Conservation (phyloP, 2,797 vertebrate species). For the Sebastes vulpes region DNA sequence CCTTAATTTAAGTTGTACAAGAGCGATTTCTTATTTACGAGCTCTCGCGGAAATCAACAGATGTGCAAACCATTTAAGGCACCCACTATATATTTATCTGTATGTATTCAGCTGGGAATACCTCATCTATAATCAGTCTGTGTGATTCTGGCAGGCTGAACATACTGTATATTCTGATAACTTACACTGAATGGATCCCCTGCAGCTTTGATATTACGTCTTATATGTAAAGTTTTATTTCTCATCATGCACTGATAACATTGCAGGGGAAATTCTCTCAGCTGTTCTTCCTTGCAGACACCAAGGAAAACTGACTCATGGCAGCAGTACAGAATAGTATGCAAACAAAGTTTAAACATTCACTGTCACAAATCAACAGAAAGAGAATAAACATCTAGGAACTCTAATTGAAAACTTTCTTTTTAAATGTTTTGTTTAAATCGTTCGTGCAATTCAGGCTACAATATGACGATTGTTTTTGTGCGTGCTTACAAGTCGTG, state of each 20-base stretch:
- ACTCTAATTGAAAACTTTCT: background rate
- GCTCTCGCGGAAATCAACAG: constrained; percentile 68
- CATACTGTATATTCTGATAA: background rate
- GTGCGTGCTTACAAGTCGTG: background rate
- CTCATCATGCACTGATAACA: background rate
- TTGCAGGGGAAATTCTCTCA: background rate
- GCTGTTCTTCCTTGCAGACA: background rate
- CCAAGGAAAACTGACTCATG: background rate
- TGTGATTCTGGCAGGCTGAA: background rate
- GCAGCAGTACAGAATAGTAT: background rate
- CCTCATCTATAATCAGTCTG: background rate
- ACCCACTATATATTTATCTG: background rate
- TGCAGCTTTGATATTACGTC: background rate
- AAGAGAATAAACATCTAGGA: background rate
- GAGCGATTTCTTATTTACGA: constrained; percentile 77
- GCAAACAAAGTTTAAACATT: background rate
- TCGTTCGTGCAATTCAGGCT: background rate
- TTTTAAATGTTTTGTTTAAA: background rate
- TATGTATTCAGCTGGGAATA: background rate
- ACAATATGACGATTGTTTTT: background rate
- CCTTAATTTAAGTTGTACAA: constrained; percentile 79
- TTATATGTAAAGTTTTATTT: background rate
- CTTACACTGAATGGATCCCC: background rate
- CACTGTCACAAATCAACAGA: background rate
- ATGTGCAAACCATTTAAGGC: constrained; percentile 56